phyloP scores from a whole-genome alignment of 1,140 invertebrate species.

The Anastrepha ludens region DNA sequence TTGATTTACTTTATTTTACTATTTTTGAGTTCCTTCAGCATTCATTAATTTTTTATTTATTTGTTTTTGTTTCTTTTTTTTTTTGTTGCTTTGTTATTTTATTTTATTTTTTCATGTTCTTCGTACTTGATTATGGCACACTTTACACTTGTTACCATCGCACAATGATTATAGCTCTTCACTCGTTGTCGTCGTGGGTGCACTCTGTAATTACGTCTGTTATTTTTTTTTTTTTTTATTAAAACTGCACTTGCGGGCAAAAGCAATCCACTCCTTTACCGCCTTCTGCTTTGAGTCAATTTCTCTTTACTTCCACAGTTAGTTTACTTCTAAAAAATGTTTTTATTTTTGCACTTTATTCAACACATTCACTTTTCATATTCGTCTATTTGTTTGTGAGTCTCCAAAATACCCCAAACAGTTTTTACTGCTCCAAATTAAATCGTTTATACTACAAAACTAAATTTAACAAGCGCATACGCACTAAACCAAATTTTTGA shows the following conservation, averaged over 20 bases:
- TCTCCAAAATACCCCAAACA: neutral
- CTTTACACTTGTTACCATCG: conserved; percentile 45
- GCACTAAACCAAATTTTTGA: conserved; percentile 37
- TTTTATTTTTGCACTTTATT: neutral
- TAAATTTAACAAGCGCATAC: neutral
- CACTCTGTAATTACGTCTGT: conserved; percentile 24
- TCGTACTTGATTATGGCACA: conserved; percentile 38
- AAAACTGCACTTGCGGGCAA: neutral
- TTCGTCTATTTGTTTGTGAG: neutral
- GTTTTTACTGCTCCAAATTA: neutral
- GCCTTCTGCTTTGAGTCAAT: conserved; percentile 14
- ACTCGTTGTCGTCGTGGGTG: conserved; percentile 6
- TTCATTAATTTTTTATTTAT: conserved; percentile 35
- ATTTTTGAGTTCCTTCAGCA: neutral
- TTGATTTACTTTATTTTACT: neutral
- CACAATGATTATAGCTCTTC: conserved; percentile 32
- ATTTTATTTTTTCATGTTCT: conserved; percentile 23
- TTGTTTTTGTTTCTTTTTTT: neutral
- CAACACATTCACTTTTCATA: neutral
- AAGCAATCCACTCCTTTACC: neutral
- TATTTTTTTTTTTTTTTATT: neutral
- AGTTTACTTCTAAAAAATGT: neutral
- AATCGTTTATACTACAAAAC: neutral
- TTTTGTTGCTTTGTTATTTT: conserved; percentile 37
- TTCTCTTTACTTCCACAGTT: neutral